Conservation (phyloP, 2,113 vertebrate genomes). For the Trachemys scripta region DNA sequence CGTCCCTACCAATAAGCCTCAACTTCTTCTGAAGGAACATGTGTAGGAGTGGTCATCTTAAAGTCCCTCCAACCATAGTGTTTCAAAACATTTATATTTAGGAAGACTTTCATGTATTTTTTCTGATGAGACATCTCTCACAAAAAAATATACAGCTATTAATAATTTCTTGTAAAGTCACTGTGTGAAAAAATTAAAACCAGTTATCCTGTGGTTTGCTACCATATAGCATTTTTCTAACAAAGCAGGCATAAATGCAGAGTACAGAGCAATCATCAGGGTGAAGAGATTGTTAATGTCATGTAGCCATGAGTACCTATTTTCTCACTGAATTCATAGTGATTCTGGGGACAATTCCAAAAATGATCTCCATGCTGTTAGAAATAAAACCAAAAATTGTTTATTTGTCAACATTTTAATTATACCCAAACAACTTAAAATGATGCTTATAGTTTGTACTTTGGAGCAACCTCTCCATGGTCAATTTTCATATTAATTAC, state of each 20-base stretch:
- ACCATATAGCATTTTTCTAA: constrained; percentile 33
- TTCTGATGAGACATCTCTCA: not conserved
- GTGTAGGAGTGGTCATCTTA: not conserved
- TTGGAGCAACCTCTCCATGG: constrained; percentile 46
- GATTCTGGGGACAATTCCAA: constrained; percentile 41
- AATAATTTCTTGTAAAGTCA: constrained; percentile 41
- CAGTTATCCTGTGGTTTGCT: constrained; percentile 12
- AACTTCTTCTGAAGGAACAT: not conserved
- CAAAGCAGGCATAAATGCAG: constrained; percentile 27
- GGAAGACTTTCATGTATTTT: not conserved
- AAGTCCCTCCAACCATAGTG: not conserved
- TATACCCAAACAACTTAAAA: not conserved
- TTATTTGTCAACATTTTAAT: constrained; percentile 27
- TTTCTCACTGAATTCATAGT: constrained; percentile 43
- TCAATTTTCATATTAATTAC: constrained; percentile 45
- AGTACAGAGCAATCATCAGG: not conserved
- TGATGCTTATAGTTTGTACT: constrained; percentile 46
- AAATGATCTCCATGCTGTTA: not conserved
- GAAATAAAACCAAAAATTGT: not conserved
- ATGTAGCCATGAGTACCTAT: not conserved
- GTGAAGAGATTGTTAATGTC: not conserved
- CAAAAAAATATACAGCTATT: not conserved
- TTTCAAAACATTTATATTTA: constrained; percentile 40
- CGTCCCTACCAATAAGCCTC: not conserved
- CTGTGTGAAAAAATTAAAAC: not conserved